Conservation (phyloP, 2,888 invertebrate species). For the Oeneis ivallda region DNA sequence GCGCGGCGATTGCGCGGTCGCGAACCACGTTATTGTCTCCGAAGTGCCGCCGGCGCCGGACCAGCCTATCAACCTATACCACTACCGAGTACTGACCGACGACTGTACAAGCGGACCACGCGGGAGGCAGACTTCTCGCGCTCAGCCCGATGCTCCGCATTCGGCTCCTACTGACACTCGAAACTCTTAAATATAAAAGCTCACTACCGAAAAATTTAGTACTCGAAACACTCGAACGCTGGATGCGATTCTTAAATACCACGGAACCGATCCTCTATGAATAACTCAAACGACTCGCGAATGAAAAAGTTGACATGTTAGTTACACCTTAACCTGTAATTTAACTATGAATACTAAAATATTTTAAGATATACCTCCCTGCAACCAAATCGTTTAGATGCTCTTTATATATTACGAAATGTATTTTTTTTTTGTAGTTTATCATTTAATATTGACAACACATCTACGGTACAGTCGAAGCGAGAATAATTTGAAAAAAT, state of each 20-base stretch:
- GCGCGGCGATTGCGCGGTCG: conserved; percentile 56
- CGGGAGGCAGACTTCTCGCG: conserved; percentile 52
- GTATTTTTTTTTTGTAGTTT: conserved; percentile 77
- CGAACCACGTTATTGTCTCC: conserved; percentile 63
- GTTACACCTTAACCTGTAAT: conserved; percentile 74
- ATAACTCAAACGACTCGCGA: conserved; percentile 61
- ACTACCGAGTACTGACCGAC: conserved; percentile 40
- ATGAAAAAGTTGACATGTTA: conserved; percentile 58
- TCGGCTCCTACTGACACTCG: conserved; percentile 36
- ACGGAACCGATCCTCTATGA: conserved; percentile 57
- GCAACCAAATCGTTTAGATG: conserved; percentile 78
- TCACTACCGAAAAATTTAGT: conserved; percentile 57
- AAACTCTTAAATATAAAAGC: conserved; percentile 51
- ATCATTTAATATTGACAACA: conserved; percentile 78
- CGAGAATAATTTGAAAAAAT: conserved; percentile 81
- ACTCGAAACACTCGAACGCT: conserved; percentile 52
- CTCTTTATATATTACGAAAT: conserved; percentile 76
- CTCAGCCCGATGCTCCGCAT: conserved; percentile 37
- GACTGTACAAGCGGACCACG: conserved; percentile 42
- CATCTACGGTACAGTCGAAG: conserved; percentile 82
- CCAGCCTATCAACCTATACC: conserved; percentile 41
- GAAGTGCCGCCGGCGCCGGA: conserved; percentile 46
- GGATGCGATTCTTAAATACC: conserved; percentile 47
- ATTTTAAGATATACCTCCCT: conserved; percentile 78
- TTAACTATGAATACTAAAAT: conserved; percentile 79